Conservation (phyloP, 2,888 invertebrate genomes). For the Yponomeuta cagnagella region DNA sequence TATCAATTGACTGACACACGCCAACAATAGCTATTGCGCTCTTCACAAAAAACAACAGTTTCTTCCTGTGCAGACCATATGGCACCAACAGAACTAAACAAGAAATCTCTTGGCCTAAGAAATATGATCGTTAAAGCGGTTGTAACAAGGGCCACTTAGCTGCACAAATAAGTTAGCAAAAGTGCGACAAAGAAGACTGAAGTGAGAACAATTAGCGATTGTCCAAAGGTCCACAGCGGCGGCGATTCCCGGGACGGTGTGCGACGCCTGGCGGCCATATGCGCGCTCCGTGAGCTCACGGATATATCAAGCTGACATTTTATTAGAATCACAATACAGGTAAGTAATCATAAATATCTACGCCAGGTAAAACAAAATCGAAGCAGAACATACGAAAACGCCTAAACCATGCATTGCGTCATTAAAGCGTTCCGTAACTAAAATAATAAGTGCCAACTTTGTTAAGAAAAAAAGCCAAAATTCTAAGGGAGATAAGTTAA, state of each 20-base stretch:
- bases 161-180: constrained; percentile 2
- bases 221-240: constrained; percentile 35
- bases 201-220: constrained; percentile 41
- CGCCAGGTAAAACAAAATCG: not conserved
- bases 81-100: constrained; percentile 29
- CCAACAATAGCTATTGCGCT: constrained; percentile 42
- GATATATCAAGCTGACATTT: not conserved
- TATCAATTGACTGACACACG: constrained; percentile 27
- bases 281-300: constrained; percentile 30
- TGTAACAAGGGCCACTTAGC: not conserved
- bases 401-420: no score
- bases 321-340: not conserved
- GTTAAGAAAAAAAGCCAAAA: no score
- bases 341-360: not conserved
- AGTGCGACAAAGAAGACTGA: constrained; percentile 33
- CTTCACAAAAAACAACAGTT: constrained; percentile 39
- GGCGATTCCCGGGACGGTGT: constrained; percentile 19
- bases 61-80: constrained; percentile 44
- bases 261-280: constrained; percentile 24
- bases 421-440: no score
- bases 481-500: no score
- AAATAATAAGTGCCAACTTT: no score
- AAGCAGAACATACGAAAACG: no score
- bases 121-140: not conserved
- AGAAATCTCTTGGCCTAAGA: not conserved